phyloP scores from a whole-genome alignment of 2,888 invertebrate species.

The Coenonympha glycerion region DNA sequence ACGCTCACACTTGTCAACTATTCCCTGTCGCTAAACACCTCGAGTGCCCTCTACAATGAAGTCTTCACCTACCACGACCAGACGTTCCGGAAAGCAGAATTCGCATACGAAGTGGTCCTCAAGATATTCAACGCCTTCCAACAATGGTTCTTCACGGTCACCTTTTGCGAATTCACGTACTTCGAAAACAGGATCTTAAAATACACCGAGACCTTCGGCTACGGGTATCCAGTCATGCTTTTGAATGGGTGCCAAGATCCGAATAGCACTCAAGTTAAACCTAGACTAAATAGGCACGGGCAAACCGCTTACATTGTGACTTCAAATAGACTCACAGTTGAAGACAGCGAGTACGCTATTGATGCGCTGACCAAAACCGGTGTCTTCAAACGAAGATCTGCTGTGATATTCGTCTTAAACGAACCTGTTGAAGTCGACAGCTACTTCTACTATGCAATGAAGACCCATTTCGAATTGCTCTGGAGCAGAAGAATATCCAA shows the following conservation, averaged over 20 bases:
- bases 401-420: constrained; percentile 61
- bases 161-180: constrained; percentile 66
- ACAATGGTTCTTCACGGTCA: constrained; percentile 66
- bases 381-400: constrained; percentile 60
- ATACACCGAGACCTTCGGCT: constrained; percentile 54
- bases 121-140: constrained; percentile 60
- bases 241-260: constrained; percentile 54
- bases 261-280: constrained; percentile 50
- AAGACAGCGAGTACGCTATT: constrained; percentile 51
- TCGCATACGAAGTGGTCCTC: constrained; percentile 53
- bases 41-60: constrained; percentile 43
- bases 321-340: constrained; percentile 46
- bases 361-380: constrained; percentile 55
- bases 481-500: constrained; percentile 74
- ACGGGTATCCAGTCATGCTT: constrained; percentile 61
- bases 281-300: constrained; percentile 60
- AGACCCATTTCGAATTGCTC: constrained; percentile 64
- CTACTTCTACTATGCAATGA: constrained; percentile 57
- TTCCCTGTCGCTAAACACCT: constrained; percentile 31
- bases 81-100: constrained; percentile 46
- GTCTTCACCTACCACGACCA: constrained; percentile 49
- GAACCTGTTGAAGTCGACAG: constrained; percentile 44
- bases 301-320: constrained; percentile 61
- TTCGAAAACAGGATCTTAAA: constrained; percentile 65
- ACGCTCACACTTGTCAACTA: constrained; percentile 34